A percentile compares a stretch with the other conserved stretches of the same genome.
Conservation (phyloP, 2,797 vertebrate species). For the Numenius phaeopus region DNA sequence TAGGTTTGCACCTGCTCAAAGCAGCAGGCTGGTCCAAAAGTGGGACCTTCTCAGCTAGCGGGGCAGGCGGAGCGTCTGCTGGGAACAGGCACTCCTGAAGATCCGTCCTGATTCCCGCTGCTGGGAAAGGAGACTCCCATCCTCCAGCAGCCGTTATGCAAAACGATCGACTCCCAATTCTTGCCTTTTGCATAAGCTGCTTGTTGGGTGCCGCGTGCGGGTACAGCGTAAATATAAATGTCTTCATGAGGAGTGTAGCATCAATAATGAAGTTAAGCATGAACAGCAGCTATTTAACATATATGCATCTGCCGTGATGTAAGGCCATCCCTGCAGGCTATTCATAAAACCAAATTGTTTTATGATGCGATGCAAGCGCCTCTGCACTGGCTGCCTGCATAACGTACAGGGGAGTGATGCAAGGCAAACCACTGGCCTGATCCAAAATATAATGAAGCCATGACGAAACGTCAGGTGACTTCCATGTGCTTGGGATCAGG, state of each 20-base stretch:
- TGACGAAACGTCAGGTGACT: slow-evolving; percentile 59
- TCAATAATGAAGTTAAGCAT: not conserved
- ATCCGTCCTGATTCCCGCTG: not conserved
- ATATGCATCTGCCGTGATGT: not conserved
- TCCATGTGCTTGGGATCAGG: slow-evolving; percentile 15
- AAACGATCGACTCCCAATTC: not conserved
- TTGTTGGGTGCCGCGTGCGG: not conserved
- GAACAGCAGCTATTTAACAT: not conserved
- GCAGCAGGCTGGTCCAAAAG: not conserved
- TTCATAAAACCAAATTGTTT: not conserved
- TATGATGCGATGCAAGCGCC: not conserved
- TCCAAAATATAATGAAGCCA: slow-evolving; percentile 17
- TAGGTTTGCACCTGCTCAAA: not conserved
- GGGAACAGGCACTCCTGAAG: not conserved
- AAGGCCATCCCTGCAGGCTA: slow-evolving; percentile 22
- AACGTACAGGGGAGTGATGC: not conserved
- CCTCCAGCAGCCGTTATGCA: not conserved
- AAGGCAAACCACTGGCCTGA: not conserved
- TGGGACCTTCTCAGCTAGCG: not conserved
- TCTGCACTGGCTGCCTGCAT: not conserved
- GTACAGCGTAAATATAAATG: not conserved
- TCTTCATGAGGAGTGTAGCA: not conserved
- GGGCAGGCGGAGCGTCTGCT: not conserved
- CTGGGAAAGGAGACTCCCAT: not conserved
- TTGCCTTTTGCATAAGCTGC: not conserved